Base-by-base conservation (phyloP, 2,888 invertebrate genomes). In the Aricia artaxerxes region DNA sequence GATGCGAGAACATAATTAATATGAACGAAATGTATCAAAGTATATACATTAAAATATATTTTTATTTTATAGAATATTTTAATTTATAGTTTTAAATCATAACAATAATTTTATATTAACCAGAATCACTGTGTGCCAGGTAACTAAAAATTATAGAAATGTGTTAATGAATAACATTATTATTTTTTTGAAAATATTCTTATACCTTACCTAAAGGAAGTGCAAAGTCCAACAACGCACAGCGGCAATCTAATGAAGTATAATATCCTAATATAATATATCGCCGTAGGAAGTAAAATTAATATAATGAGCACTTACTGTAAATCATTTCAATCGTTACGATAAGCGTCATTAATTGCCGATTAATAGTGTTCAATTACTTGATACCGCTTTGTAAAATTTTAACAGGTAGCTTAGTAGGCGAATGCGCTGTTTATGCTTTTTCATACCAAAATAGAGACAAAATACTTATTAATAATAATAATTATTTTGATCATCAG, bases 321-420 rank as follows among this genome's bases (percentile, higher is more conserved):
- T 69, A 35, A 69, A 69, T 49, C 44, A 44, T 49, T 49, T 75
- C 7, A 49, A 31, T 49, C 49, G 44, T 49, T 75, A 11, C 49
- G 75, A 49, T 75, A 31, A 13, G 75, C 44, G 49, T 75, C 75
- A 75, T 75, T 75, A 75, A 75, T 44, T 44, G 49, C 75, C 31
- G 49, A 49, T 75, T 75, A 75, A 49, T 49, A 75, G 75, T 44
- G 49, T 49, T 69, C 4, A 13, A 75, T 49, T 75, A 49, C 49
- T 49, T 24, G 11, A 13, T 69, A 69, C 11, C 4, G 31, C 11
- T 69, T 69, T 24, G 69, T 69, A 49, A 40, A 7, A 40, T n/a
- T 44, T 7, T 44, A 73, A 73, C 40, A n/a, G 40, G 73, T 31
- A 75, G 44, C 49, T 24, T 61, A 61, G 7, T 61, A 7, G 61